These are phyloP conservation scores for Cyrtonyx montezumae DNA, from an alignment of 2,113 vertebrate genomes.

Conservation along the genomic window DNA sequence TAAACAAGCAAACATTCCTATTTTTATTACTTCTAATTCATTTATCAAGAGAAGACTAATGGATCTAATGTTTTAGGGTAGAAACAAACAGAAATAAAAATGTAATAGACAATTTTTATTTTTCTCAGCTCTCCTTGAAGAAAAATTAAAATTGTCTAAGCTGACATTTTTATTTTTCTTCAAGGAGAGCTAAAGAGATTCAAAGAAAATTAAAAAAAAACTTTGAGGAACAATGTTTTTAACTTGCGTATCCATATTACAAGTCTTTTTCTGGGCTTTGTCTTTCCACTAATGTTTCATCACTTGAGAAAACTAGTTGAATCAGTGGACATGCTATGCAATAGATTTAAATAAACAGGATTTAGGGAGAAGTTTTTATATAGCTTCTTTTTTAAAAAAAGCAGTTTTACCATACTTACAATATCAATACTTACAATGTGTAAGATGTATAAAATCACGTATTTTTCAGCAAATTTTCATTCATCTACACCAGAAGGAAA, in stretches of 20 bases:
- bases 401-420: slow-evolving; percentile 27
- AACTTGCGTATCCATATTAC: neutral
- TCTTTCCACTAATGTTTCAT: neutral
- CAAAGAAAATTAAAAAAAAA: neutral
- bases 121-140: neutral
- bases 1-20: neutral
- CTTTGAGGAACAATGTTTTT: neutral
- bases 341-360: slow-evolving; percentile 33
- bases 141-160: too few relatives aligned
- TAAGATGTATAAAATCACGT: neutral
- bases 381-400: slow-evolving; percentile 54
- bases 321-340: neutral
- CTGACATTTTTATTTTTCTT: neutral
- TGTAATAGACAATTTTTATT: neutral
- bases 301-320: neutral
- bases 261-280: neutral
- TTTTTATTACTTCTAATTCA: neutral
- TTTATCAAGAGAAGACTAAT: neutral
- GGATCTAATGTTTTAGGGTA: neutral
- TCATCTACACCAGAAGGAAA: neutral
- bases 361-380: slow-evolving; percentile 36
- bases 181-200: neutral
- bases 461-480: neutral
- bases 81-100: neutral
- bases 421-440: neutral